Base-by-base conservation (phyloP, 2,888 invertebrate species). In the Onchidella celtica region DNA sequence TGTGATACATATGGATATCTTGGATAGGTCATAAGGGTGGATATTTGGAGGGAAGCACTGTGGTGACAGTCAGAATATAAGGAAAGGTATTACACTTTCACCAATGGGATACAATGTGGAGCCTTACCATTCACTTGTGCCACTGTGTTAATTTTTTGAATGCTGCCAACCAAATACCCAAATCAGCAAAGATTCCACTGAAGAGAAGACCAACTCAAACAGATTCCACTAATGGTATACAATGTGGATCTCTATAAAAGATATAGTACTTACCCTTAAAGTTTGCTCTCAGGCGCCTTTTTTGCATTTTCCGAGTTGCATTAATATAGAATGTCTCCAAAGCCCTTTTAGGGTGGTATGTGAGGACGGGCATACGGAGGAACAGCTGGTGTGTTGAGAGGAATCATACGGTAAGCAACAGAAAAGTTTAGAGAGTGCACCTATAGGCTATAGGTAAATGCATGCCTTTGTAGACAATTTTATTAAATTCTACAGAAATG, bases 241-340 rank as follows among this genome's bases (percentile, higher is more conserved):
- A n/a, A n/a, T n/a, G n/a, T n/a, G n/a, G n/a, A n/a, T n/a, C n/a
- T n/a, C n/a, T n/a, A n/a, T n/a, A n/a, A n/a, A 24, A 21, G 4
- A n/a, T 55, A 17, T 32, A 29, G n/a, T 47, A 76, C 76, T 66
- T 76, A 76, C 76, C 76, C 38, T 57, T 69, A 36, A 70, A 59
- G 70, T 66, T 38, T 17, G 76, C 75, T 65, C 81, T 69, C 69
- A 81, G 59, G 4, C 75, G 81, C 63, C 81, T 81, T 81, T 81
- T 81, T 76, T 81, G 81, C 75, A 81, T 75, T 81, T 81, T 81
- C 81, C 81, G 68, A 27, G 81, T 81, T 68, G 81, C 55, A 75
- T 81, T 81, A 40, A 81, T 69, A 81, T 76, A 81, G 81, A 81
- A 81, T 55, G 81, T 81, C 81, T 81, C 81, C 74, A 81, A 69